Conservation (phyloP, 2,888 invertebrate genomes). For the Orthosia gothica region DNA sequence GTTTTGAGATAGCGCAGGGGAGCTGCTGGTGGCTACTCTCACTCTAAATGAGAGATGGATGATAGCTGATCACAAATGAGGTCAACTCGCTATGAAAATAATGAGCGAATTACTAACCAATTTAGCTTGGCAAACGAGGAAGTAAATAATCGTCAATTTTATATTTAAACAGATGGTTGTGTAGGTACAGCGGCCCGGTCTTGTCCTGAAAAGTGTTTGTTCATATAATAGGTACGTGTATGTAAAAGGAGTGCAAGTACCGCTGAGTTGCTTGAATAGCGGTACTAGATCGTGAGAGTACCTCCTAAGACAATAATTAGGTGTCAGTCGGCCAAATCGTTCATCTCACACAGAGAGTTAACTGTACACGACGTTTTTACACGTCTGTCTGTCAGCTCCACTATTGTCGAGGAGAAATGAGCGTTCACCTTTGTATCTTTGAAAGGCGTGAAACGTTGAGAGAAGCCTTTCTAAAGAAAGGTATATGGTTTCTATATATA, state of each 20-base stretch:
- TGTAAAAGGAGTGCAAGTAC: conserved; percentile 63
- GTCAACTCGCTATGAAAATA: conserved; percentile 36
- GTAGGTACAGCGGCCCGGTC: conserved; percentile 10
- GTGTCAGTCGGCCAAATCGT: conserved; percentile 86
- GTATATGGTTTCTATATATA: conserved; percentile 14
- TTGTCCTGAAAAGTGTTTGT: conserved; percentile 44
- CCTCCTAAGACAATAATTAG: conserved; percentile 81
- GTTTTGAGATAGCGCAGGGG: conserved; percentile 41
- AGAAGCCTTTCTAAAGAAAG: conserved; percentile 51
- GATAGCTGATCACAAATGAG: conserved; percentile 43
- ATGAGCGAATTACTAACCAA: conserved; percentile 30
- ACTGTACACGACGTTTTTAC: conserved; percentile 81
- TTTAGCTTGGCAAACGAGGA: conserved; percentile 17
- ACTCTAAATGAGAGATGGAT: conserved; percentile 45
- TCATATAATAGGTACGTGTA: conserved; percentile 47
- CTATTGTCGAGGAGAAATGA: conserved; percentile 67
- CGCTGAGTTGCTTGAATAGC: conserved; percentile 74
- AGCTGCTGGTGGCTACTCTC: conserved; percentile 46
- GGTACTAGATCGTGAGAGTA: conserved; percentile 79
- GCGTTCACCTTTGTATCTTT: conserved; percentile 56
- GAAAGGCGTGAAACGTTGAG: conserved; percentile 48
- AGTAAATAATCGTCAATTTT: conserved; percentile 16
- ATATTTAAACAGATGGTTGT: conserved; percentile 53
- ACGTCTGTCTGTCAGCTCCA: conserved; percentile 72
- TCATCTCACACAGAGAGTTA: conserved; percentile 79